These are phyloP conservation scores for Pygoscelis adeliae DNA, from an alignment of 2,113 vertebrate genomes.

Conservation along the genomic window DNA sequence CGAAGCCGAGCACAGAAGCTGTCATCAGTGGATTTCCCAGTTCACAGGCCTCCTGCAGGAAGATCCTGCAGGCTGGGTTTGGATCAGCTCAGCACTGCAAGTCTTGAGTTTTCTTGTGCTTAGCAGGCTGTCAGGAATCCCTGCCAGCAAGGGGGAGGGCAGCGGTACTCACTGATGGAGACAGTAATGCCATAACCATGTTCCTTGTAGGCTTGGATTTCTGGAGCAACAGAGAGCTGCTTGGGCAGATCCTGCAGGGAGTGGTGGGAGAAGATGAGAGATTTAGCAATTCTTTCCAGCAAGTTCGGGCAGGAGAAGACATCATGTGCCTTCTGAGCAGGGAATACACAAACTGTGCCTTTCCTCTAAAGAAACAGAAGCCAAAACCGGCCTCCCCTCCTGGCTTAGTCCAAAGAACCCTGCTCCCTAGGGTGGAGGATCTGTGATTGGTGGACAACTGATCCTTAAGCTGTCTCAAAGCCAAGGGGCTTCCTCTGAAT, in stretches of 20 bases:
- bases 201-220: neutral
- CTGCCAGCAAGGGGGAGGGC: neutral
- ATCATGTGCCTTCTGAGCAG: neutral
- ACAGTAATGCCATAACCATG: neutral
- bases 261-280: neutral
- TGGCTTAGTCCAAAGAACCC: neutral
- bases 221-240: neutral
- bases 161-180: neutral
- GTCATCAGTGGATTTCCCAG: neutral
- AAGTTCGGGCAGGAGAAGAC: neutral
- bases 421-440: neutral
- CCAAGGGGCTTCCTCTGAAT: neutral
- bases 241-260: neutral
- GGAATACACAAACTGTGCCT: neutral
- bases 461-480: neutral
- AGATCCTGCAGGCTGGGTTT: neutral
- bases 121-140: neutral
- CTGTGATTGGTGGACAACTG: neutral
- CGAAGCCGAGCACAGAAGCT: fast-evolving
- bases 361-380: neutral
- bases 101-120: neutral
- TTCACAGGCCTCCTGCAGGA: neutral
- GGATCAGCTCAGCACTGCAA: neutral
- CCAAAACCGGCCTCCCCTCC: neutral
- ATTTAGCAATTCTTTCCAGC: neutral